Evolutionary conservation across 2,888 invertebrate genomes (phyloP), one percentile per base, ranked within the genome.

Genomic region (Kuschelorhynchus macadamiae): DNA sequence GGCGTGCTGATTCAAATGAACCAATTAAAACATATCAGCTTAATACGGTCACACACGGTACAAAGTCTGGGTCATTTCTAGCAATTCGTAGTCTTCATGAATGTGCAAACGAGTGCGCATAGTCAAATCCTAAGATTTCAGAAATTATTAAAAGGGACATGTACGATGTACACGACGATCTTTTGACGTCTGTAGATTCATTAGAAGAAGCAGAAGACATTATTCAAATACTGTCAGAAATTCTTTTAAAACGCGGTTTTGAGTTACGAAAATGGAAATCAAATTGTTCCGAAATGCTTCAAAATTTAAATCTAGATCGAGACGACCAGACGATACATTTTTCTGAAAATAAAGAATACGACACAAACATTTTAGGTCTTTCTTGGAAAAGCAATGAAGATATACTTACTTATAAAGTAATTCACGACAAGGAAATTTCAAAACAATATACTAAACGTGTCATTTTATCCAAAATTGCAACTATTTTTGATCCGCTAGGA

Each of bases 141-240:
- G 8, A 46, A 9, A 44, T 60, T 3, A 71, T 71, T 39, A n/a
- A 21, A 12, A 39, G 66, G 12, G 62, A 68, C 30, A 67, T 72
- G 33, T 72, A 72, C 30, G 64, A 72, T 8, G 71, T n/a, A n/a
- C n/a, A n/a, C n/a, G 71, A 72, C 14, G 65, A 73, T 49, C n/a
- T 72, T 2, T 36, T 73, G 0, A 67, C 62, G 3, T 47, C 64
- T 11, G 32, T 39, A 11, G 56, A 70, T 18, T 20, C 52, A 2
- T 11, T 39, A 30, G 42, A 65, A 30, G 47, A 65, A 16, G 66
- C 59, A 4, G 16, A 12, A 1, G 18, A 44, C 11, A 17, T 71
- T 39, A 9, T 11, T 12, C 11, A 62, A 12, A 39, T 41, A 12
- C 14, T 71, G 1, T 17, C 55, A 8, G 14, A 55, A 44, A 21